Evolutionary conservation across 2,113 vertebrate species (phyloP), one percentile per base, ranked within the genome.

Genomic region (Trogon surrucura): DNA sequence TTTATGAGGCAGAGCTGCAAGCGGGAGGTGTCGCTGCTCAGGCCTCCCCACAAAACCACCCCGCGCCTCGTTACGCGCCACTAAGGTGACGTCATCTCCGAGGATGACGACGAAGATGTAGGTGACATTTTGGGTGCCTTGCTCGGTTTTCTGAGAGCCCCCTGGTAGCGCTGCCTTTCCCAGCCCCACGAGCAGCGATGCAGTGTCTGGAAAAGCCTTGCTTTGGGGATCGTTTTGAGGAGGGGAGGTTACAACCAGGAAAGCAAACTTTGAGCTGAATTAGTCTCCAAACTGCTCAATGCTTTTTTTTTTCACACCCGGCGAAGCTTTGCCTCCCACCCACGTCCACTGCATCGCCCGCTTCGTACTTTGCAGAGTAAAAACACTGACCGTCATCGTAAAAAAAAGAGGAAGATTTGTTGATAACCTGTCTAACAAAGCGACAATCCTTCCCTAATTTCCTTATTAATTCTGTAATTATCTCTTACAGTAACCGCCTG

Each of bases 401-500:
- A 7, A 45, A 60, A 89, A 25, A 64, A 36, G 17, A 86, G 36
- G 30, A 66, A 96, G 80, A 96, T 94, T 93, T 93, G 91, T 92
- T 91, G 85, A 95, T 89, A 97, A 94, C 91, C 93, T 96, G 93
- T 95, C 65, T 88, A 86, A 89, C 95, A 96, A 94, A 89, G 93
- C 38, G 61, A 96, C 73, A 53, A 73, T 89, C 89, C 11, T 34
- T 86, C 86, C 84, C 90, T 82, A 91, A 91, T 81, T 91, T 97
- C 91, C 83, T 79, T 91, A 91, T 94, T 97, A 97, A 96, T 97
- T 91, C 29, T 93, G 27, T 96, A 97, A 98, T 97, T 96, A 96
- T 87, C 89, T 89, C 80, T 95, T 80, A 75, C 80, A 93, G 54
- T 85, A 92, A 89, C 65, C 89, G 78, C 78, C 65, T 69, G 61